Evolutionary conservation across 2,797 vertebrate genomes (phyloP).

Genomic region (Bradypodion ventrale): DNA sequence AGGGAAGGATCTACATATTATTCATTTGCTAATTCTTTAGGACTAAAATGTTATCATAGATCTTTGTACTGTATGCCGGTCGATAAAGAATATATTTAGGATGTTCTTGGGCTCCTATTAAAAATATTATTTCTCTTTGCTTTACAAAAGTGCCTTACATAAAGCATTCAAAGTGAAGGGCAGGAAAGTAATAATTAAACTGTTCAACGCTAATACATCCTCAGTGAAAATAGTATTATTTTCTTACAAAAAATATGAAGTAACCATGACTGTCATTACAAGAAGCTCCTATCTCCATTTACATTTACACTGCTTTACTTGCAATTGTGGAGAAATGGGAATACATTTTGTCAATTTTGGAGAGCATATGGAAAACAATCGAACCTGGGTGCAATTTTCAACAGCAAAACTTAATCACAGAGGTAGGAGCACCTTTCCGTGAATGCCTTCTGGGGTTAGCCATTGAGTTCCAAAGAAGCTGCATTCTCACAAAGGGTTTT

Average conservation of each 20-base stretch:
- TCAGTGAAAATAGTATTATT: not conserved
- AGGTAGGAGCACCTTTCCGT: not conserved
- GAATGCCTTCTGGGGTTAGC: not conserved
- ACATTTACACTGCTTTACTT: not conserved
- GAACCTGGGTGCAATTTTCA: not conserved
- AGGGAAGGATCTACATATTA: slow-evolving; percentile 41
- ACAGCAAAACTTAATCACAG: not conserved
- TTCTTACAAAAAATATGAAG: not conserved
- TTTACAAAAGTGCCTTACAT: slow-evolving; percentile 27
- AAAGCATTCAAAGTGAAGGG: slow-evolving; percentile 50
- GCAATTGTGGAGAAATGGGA: not conserved
- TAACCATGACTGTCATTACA: not conserved
- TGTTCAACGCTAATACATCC: not conserved
- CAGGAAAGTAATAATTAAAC: slow-evolving; percentile 54
- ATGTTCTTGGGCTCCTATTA: slow-evolving; percentile 40
- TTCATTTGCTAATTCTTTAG: slow-evolving; percentile 48
- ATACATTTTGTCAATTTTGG: not conserved
- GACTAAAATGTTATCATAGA: slow-evolving; percentile 56
- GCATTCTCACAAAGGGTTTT: not conserved
- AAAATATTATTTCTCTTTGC: slow-evolving; percentile 39
- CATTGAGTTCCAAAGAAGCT: not conserved
- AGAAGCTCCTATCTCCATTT: too few relatives aligned
- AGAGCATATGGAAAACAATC: not conserved
- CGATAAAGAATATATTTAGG: slow-evolving; percentile 53
- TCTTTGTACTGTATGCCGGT: slow-evolving; percentile 19